A percentile compares a stretch with the other conserved stretches of the same genome.
Conservation (phyloP, 2,797 vertebrate species). For the Rhabdophis nuchalis region DNA sequence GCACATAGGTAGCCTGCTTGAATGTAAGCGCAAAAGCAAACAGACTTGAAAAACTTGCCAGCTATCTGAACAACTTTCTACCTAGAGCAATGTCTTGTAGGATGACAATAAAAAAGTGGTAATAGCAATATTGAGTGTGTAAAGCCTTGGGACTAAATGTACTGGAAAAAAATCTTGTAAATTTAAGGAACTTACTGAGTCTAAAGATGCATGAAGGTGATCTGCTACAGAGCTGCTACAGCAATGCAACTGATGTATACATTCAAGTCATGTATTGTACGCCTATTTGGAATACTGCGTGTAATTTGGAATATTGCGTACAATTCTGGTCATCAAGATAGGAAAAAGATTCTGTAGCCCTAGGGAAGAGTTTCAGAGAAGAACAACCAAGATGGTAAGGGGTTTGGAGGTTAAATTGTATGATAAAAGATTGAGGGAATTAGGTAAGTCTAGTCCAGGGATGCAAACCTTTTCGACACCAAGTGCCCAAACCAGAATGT, state of each 20-base stretch:
- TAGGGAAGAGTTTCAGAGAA: neutral
- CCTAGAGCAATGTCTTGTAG: neutral
- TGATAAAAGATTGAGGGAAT: no score
- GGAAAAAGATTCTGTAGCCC: no score
- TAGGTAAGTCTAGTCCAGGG: no score
- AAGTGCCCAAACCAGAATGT: no score
- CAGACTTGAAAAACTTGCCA: neutral
- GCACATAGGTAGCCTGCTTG: neutral
- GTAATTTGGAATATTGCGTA: no score
- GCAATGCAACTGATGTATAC: neutral
- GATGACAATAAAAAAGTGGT: neutral
- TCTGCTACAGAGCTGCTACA: neutral
- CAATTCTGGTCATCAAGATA: no score
- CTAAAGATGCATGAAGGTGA: neutral
- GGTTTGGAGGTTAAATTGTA: no score
- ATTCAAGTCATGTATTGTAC: neutral
- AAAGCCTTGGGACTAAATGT: conserved; percentile 3
- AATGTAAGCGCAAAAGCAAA: neutral
- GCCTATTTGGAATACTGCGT: neutral
- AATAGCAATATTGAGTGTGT: conserved; percentile 8
- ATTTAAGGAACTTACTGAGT: neutral
- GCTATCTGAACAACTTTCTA: neutral
- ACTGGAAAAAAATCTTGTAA: neutral
- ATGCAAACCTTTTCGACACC: no score
- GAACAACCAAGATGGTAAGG: neutral